These are phyloP conservation scores for Psittacara wagleri DNA, from an alignment of 2,113 vertebrate genomes.

Conservation along the genomic window DNA sequence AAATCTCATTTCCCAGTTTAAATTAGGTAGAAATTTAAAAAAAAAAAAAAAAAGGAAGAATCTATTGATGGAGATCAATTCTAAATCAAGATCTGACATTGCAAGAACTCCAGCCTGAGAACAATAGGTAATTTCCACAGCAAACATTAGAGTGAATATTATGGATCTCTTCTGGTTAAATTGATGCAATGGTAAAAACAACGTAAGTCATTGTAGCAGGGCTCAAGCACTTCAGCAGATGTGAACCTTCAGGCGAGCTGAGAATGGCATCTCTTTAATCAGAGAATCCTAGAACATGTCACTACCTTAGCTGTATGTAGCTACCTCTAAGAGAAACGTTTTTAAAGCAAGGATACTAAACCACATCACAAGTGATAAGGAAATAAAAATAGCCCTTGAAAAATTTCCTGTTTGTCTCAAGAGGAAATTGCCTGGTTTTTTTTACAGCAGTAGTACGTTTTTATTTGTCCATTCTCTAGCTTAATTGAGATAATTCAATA, in stretches of 20 bases:
- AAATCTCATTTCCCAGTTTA: background rate
- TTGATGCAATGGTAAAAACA: background rate
- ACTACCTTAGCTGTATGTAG: background rate
- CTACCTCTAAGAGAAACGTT: background rate
- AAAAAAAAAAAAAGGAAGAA: background rate
- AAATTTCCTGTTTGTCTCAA: constrained; percentile 49
- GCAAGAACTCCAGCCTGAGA: background rate
- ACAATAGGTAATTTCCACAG: background rate
- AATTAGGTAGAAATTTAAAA: background rate
- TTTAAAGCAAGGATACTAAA: background rate
- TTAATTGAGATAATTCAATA: background rate
- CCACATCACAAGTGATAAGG: background rate
- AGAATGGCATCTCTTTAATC: background rate
- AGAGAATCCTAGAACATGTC: background rate
- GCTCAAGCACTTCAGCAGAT: background rate
- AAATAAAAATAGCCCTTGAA: constrained; percentile 14
- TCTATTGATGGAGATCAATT: background rate
- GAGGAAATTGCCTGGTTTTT: constrained; percentile 35
- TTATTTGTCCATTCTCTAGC: background rate
- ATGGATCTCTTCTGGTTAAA: background rate
- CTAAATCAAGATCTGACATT: background rate
- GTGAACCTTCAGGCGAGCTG: rapidly evolving
- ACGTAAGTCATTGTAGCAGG: background rate
- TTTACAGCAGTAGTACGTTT: background rate
- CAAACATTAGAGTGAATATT: background rate